phyloP scores from a whole-genome alignment of 1,140 invertebrate species.

The Homalodisca vitripennis region DNA sequence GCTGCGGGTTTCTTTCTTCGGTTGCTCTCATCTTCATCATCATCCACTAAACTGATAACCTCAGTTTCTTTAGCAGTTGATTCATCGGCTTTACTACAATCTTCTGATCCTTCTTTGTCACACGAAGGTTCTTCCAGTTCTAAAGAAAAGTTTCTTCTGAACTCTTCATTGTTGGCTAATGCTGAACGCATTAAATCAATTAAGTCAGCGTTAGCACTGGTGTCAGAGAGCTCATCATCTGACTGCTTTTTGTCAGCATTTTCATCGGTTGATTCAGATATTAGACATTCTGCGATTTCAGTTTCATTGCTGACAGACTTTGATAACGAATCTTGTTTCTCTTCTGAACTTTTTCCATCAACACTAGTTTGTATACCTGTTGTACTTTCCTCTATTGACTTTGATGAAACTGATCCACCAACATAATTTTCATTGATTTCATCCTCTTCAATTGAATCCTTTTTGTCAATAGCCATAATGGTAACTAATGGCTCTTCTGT shows the following conservation, averaged over 20 bases:
- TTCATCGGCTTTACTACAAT: background rate
- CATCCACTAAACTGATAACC: conserved; percentile 3
- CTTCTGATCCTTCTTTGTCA: too few relatives aligned
- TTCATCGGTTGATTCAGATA: too few relatives aligned
- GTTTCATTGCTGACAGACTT: too few relatives aligned
- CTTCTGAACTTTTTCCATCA: too few relatives aligned
- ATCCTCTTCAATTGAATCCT: background rate
- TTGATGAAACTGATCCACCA: background rate
- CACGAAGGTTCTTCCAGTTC: too few relatives aligned
- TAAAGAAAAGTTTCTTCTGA: background rate
- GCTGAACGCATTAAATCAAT: too few relatives aligned
- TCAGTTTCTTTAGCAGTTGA: background rate
- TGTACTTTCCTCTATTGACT: background rate
- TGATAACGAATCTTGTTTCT: too few relatives aligned
- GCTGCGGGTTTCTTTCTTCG: background rate
- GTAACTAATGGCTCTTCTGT: background rate
- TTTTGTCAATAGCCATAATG: background rate
- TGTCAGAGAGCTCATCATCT: too few relatives aligned
- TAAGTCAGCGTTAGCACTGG: background rate
- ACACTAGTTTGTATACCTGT: too few relatives aligned
- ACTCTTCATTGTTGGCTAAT: background rate
- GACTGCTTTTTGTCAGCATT: too few relatives aligned
- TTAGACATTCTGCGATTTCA: too few relatives aligned
- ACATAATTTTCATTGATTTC: background rate
- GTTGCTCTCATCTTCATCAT: conserved; percentile 8